Conservation (phyloP, 2,888 invertebrate species). For the Machimus atricapillus region DNA sequence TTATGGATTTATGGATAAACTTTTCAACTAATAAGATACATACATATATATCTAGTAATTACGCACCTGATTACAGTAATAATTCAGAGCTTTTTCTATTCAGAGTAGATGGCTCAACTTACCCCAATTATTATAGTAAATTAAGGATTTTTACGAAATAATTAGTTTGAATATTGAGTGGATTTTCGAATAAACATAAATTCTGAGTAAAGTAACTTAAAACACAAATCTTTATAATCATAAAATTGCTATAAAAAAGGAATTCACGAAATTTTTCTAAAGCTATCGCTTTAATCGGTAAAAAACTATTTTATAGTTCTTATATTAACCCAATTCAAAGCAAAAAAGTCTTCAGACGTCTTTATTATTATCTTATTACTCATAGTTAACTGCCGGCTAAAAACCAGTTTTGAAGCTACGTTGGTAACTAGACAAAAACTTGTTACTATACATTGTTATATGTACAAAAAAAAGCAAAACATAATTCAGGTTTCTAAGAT, state of each 20-base stretch:
- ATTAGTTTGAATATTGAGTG: neutral
- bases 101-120: neutral
- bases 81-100: neutral
- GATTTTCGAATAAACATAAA: neutral
- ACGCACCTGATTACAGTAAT: neutral
- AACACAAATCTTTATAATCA: no score
- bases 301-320: neutral
- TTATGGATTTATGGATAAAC: neutral
- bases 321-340: no score
- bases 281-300: neutral
- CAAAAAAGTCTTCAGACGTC: neutral
- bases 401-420: neutral
- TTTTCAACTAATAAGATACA: neutral
- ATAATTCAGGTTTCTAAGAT: no score
- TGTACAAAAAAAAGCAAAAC: no score
- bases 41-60: neutral
- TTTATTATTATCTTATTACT: neutral
- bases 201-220: neutral
- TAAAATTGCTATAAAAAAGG: no score
- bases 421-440: neutral
- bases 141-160: neutral
- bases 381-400: neutral
- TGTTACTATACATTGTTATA: no score
- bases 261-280: no score
- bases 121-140: neutral